These are phyloP conservation scores for Cichladusa arquata DNA, from an alignment of 2,113 vertebrate species.

Conservation along the genomic window DNA sequence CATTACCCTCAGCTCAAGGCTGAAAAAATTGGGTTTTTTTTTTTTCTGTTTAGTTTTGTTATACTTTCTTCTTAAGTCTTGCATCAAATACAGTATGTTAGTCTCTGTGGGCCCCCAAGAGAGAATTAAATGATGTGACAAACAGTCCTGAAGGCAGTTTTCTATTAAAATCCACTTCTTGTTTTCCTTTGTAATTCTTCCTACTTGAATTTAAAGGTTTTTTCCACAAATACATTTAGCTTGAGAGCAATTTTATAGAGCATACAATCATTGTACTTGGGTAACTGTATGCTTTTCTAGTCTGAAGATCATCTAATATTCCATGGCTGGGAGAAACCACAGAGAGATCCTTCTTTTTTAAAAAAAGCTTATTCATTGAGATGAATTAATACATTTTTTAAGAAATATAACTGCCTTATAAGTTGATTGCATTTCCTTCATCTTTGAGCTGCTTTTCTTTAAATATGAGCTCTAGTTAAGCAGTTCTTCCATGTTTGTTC, in stretches of 20 bases:
- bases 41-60: not conserved
- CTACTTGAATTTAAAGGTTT: not conserved
- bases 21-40: not conserved
- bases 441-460: not conserved
- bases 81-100: not conserved
- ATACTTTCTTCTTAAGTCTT: not conserved
- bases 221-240: not conserved
- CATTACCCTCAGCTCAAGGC: not conserved
- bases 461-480: not conserved
- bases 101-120: not conserved
- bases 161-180: not conserved
- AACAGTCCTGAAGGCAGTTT: not conserved
- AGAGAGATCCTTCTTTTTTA: not conserved
- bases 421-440: not conserved
- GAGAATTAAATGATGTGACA: slow-evolving; percentile 12
- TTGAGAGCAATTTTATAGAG: not conserved
- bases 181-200: not conserved
- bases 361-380: not conserved
- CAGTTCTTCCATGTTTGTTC: not conserved
- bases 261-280: not conserved
- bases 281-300: not conserved
- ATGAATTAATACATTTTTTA: not conserved
- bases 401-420: not conserved
- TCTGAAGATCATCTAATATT: not conserved
- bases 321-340: not conserved